Base-by-base conservation (phyloP, 2,113 vertebrate genomes). In the Apodemus speciosus region DNA sequence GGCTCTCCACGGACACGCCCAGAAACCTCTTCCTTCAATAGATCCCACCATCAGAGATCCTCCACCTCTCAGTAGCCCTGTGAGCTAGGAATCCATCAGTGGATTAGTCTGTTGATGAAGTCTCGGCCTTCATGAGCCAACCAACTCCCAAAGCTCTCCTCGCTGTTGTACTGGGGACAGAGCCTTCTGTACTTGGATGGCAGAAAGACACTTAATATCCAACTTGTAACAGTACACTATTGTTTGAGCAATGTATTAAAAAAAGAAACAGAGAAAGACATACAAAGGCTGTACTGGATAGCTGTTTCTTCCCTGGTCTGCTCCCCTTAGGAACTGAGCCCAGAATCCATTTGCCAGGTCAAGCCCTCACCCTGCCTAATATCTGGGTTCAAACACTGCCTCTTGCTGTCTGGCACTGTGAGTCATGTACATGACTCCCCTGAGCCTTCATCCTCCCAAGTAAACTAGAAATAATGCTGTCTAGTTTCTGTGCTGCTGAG, bases 161-260 rank as follows among this genome's bases (percentile, higher is more conserved):
- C 30, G 53, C 21, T 53, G 35, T 25, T 38, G 3, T 14, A 9
- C 6, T 27, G 11, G 66, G 66, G 7, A 38, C 84, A 0, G 14
- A 53, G 35, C 66, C 21, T 69, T 35, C 64, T 16, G 23, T 35
- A 27, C 7, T 10, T 56, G 49, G 21, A 15, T n/a, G 68, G 18
- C 53, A 49, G 18, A 49, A n/a, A 16, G 68, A 40, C 46, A 51
- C 23, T 51, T 49, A 51, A n/a, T 23, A 68, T 25, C 62, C 35
- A 43, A 51, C 20, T 35, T 21, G 35, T 25, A n/a, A 40, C 6
- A 49, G 9, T 21, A 38, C 25, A 51, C 3, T 4, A 0, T 25
- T 3, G 64, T 71, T 23, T 9, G 3, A 1, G 51, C 5, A 20
- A 18, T 1, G 0, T 9, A 0, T 6, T 10, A 14, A 66, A 66